Base-by-base conservation (phyloP, 2,113 vertebrate species). In the Eptesicus fuscus region DNA sequence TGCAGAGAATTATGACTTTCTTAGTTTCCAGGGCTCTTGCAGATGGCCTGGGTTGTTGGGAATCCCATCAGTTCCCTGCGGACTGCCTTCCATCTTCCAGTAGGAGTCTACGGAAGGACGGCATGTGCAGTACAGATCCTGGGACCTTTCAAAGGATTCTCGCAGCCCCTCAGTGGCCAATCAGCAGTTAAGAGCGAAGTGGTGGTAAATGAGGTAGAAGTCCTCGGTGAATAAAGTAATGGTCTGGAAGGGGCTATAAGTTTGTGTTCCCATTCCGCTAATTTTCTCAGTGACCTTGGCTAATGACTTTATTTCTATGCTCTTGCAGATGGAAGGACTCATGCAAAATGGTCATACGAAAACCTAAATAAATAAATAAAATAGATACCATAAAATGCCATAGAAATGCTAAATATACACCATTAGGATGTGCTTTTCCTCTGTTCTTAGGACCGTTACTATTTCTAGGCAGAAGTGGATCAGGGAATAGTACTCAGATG, bases 271-370 rank as follows among this genome's bases (percentile, higher is more conserved):
- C 67, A 78, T 91, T 91, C 44, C 82, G 49, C 53, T 79, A 40
- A 78, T 97, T 89, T 91, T 92, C 56, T 73, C 84, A 83, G 30
- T 93, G 93, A 90, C 95, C 42, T 94, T 95, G 73, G 37, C 40
- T 80, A 89, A 67, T 83, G 91, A 59, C 73, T 73, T 20, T 42
- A 63, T 83, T 89, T 82, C 67, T 95, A 22, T 77, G 90, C 40
- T 78, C 70, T 61, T 88, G 77, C 53, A 93, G 70, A 67, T 96
- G 79, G 65, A 74, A 83, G 51, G 86, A 94, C 42, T 88, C 47
- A 30, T 93, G n/a, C 56, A 94, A 76, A 82, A 85, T 73, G 49
- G 65, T 67, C 78, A 63, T 40, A 28, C 0, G 8, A 90, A 77
- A 77, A 65, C 51, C 90, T 79, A n/a, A n/a, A n/a, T n/a, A n/a